Conservation (phyloP, 35 echinoderm and acorn worm genomes). For the Ophioderma brevispina region DNA sequence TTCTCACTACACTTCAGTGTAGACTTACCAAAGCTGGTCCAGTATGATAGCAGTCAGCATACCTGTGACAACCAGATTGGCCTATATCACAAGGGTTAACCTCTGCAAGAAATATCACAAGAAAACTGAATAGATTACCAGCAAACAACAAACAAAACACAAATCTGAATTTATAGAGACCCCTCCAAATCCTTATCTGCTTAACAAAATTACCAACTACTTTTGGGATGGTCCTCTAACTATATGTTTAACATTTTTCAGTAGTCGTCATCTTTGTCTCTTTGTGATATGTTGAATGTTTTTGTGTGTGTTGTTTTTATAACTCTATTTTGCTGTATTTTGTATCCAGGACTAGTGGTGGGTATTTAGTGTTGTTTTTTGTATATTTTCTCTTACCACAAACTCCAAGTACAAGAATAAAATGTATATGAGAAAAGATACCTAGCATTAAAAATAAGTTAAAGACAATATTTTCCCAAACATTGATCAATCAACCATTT, state of each 20-base stretch:
- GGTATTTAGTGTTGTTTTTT: too few species aligned
- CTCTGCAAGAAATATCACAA: background rate
- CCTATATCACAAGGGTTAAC: constrained; percentile 27
- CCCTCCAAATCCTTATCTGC: background rate
- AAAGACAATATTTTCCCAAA: background rate
- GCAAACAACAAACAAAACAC: too few species aligned
- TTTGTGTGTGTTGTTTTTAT: background rate
- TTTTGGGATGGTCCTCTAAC: background rate
- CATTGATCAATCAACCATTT: too few species aligned
- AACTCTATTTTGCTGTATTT: background rate
- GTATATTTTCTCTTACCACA: too few species aligned
- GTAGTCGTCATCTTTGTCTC: background rate
- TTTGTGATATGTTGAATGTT: background rate
- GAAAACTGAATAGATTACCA: background rate
- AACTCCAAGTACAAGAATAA: too few species aligned
- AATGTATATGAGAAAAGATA: too few species aligned
- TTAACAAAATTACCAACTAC: background rate
- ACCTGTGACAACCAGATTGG: constrained; percentile 13
- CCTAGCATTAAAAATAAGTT: background rate
- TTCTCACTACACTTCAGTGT: background rate
- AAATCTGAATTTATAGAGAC: too few species aligned
- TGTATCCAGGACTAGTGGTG: background rate
- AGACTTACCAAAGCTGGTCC: constrained; percentile 18
- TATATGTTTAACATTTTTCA: background rate
- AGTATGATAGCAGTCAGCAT: constrained; percentile 42